A percentile compares a stretch with the other conserved stretches of the same genome.
Conservation (phyloP, 2,797 vertebrate species). For the Danionella dracula region DNA sequence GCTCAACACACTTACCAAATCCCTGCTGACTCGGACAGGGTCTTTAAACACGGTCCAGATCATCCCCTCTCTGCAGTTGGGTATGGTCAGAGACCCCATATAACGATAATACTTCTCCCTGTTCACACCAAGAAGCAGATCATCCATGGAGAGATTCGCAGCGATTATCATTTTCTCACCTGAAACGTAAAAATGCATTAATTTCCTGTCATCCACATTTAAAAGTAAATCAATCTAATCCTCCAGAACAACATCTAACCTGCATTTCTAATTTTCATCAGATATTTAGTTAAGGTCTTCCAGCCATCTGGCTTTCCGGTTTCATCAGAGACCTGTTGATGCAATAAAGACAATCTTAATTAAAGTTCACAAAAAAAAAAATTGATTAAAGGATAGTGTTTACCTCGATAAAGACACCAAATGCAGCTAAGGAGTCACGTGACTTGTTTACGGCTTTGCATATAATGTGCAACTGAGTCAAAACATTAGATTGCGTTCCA, state of each 20-base stretch:
- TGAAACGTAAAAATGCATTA: slow-evolving; percentile 14
- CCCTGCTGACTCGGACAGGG: slow-evolving; percentile 55
- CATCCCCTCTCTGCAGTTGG: slow-evolving; percentile 58
- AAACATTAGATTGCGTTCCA: background rate
- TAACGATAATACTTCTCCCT: slow-evolving; percentile 62
- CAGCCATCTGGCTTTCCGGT: slow-evolving; percentile 46
- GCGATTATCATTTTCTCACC: rapidly evolving
- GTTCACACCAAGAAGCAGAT: slow-evolving; percentile 58
- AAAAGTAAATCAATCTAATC: background rate
- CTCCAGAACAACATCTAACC: background rate
- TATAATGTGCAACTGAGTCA: slow-evolving; percentile 68
- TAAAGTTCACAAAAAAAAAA: background rate
- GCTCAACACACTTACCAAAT: slow-evolving; percentile 67
- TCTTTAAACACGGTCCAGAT: slow-evolving; percentile 73
- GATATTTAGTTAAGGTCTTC: slow-evolving; percentile 48
- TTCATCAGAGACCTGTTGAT: slow-evolving; percentile 15
- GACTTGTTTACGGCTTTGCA: slow-evolving; percentile 51
- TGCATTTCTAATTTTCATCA: slow-evolving; percentile 40
- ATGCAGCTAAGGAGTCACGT: slow-evolving; percentile 53
- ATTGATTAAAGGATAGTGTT: too few relatives aligned
- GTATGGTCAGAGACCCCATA: slow-evolving; percentile 67
- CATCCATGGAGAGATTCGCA: slow-evolving; percentile 45
- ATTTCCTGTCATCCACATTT: background rate
- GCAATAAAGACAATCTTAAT: background rate
- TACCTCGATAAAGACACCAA: slow-evolving; percentile 72